Conservation (phyloP, 2,113 vertebrate genomes). For the Pluvianellus socialis region DNA sequence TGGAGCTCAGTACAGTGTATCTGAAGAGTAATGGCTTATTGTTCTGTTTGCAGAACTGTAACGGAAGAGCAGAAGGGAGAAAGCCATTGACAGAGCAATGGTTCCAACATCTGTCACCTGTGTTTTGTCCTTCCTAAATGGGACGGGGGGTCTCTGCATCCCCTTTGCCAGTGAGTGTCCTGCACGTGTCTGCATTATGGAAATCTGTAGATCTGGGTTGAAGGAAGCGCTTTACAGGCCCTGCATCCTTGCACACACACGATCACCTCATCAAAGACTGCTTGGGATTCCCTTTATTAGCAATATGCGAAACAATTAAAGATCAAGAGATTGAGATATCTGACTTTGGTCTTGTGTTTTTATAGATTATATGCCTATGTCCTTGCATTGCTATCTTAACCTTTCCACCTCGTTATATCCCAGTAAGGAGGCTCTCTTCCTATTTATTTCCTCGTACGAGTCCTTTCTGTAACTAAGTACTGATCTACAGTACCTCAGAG, state of each 20-base stretch:
- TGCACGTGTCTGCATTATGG: neutral
- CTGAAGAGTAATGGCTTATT: neutral
- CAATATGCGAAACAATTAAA: slow-evolving; percentile 50
- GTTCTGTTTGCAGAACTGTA: slow-evolving; percentile 29
- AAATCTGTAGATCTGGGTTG: neutral
- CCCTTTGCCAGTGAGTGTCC: neutral
- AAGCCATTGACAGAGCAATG: neutral
- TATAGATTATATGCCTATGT: neutral
- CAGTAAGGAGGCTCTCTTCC: neutral
- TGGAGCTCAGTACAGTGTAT: neutral
- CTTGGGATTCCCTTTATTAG: slow-evolving; percentile 2
- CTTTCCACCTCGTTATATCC: neutral
- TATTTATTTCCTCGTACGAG: neutral
- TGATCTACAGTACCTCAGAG: neutral
- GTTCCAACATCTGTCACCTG: neutral
- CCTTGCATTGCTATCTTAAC: neutral
- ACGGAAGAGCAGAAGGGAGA: neutral
- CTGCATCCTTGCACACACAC: neutral
- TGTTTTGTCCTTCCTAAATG: neutral
- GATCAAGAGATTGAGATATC: neutral
- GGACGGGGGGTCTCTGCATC: neutral
- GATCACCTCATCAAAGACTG: slow-evolving; percentile 6
- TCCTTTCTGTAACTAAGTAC: neutral
- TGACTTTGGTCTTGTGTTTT: neutral
- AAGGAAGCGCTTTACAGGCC: neutral